Evolutionary conservation across 1,140 invertebrate species (phyloP), one percentile per base, ranked within the genome.

Genomic region (Dreissena rostriformis): DNA sequence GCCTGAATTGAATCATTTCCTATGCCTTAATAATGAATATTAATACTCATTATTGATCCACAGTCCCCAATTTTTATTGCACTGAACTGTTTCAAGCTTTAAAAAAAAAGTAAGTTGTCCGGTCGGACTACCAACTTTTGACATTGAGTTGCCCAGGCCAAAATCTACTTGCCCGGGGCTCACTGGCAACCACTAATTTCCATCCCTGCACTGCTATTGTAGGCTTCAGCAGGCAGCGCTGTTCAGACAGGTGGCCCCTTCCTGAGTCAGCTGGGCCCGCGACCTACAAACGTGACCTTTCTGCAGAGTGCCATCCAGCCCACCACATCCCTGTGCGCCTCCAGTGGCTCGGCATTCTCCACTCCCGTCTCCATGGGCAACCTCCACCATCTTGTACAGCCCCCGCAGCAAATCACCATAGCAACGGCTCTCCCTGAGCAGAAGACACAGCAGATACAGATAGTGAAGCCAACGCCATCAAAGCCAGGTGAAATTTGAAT

Each of bases 401-500:
- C 80, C 14, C 86, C 70, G n/a, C 78, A 82, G n/a, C 82, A 87
- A 53, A 76, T 85, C 72, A 84, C 85, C 52, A 75, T 86, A 68
- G 61, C 86, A 22, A 77, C 86, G 15, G 29, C 39, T 8, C 39
- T 86, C 15, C 75, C 88, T 49, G 86, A 86, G 39, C 39, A 39
- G 57, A 88, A 86, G 78, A 67, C 84, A 26, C 81, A 70, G 66
- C 88, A 75, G 65, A 77, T 85, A 24, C 83, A 77, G 53, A 82
- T 78, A 39, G 79, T 82, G n/a, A 91, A 91, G 85, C 87, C 89
- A 17, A 89, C 86, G 73, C 86, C 90, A n/a, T 89, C 89, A 7
- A 91, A 90, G 87, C 87, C 89, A 78, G 89, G 89, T 90, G n/a
- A 72, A 63, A 11, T 17, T 19, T 61, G 57, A 61, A 19, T n/a